phyloP scores from a whole-genome alignment of 2,797 vertebrate genomes.

The Manis pentadactyla region DNA sequence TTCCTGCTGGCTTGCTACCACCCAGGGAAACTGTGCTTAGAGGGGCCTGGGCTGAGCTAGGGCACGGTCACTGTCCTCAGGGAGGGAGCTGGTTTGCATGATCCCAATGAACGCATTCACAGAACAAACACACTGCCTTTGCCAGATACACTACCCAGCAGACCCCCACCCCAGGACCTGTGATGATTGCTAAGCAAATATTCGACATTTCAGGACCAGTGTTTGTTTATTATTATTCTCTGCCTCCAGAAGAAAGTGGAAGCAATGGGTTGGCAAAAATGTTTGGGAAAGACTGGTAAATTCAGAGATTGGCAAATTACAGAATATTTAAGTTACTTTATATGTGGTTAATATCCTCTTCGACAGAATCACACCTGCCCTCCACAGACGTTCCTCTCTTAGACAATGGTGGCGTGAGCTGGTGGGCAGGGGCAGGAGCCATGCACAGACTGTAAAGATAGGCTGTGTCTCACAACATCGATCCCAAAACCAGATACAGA shows the following conservation, averaged over 20 bases:
- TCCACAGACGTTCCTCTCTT: not conserved
- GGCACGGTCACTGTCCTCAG: rapidly evolving
- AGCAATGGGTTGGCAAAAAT: too few species aligned
- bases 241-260: not conserved
- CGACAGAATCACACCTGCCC: not conserved
- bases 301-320: not conserved
- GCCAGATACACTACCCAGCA: rapidly evolving
- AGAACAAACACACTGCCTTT: not conserved
- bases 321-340: not conserved
- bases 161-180: not conserved
- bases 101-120: rapidly evolving
- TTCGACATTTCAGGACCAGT: rapidly evolving
- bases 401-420: too few species aligned
- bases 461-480: not conserved
- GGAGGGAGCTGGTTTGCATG: rapidly evolving
- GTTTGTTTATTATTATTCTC: not conserved
- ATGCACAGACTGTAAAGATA: not conserved
- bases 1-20: rapidly evolving
- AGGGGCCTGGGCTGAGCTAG: rapidly evolving
- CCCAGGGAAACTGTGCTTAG: too few species aligned
- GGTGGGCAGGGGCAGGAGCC: rapidly evolving
- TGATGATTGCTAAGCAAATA: rapidly evolving
- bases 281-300: not conserved
- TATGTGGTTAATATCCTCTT: not conserved
- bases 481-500: not conserved